Evolutionary conservation across 2,113 vertebrate species (phyloP).

Genomic region (Symphodus melops): DNA sequence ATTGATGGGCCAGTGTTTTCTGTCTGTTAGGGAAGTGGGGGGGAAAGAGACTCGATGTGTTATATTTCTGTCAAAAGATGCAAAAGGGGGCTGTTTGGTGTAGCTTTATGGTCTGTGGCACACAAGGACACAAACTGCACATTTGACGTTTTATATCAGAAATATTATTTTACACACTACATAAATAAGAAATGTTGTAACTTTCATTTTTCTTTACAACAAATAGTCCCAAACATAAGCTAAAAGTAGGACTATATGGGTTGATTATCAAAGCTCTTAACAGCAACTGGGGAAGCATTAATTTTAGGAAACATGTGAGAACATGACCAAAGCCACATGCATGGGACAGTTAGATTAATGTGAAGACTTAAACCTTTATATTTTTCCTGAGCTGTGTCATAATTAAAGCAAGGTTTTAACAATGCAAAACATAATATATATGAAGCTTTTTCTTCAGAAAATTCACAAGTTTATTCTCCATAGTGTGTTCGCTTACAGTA

Average conservation of each 20-base stretch:
- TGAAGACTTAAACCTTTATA: neutral
- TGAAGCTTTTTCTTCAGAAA: neutral
- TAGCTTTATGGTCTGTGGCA: constrained; percentile 6
- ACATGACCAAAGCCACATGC: neutral
- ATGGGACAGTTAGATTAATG: neutral
- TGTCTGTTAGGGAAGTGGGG: constrained; percentile 24
- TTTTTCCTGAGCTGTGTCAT: too few species aligned
- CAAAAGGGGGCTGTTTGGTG: constrained; percentile 19
- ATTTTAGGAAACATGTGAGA: too few species aligned
- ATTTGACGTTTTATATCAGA: neutral
- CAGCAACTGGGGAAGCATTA: too few species aligned
- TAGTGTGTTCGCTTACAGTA: constrained; percentile 1
- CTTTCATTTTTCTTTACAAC: neutral
- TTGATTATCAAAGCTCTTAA: too few species aligned
- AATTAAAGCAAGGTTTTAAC: too few species aligned
- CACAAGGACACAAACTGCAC: constrained; percentile 1
- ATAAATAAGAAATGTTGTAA: neutral
- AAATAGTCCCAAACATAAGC: neutral
- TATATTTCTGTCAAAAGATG: constrained; percentile 37
- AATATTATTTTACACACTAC: too few species aligned
- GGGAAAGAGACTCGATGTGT: constrained; percentile 29
- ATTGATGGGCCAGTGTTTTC: constrained; percentile 73
- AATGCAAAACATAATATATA: neutral
- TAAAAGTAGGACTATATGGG: too few species aligned
- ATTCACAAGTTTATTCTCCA: neutral